Evolutionary conservation across 2,888 invertebrate species (phyloP).

Genomic region (Gnatocerus cornutus): DNA sequence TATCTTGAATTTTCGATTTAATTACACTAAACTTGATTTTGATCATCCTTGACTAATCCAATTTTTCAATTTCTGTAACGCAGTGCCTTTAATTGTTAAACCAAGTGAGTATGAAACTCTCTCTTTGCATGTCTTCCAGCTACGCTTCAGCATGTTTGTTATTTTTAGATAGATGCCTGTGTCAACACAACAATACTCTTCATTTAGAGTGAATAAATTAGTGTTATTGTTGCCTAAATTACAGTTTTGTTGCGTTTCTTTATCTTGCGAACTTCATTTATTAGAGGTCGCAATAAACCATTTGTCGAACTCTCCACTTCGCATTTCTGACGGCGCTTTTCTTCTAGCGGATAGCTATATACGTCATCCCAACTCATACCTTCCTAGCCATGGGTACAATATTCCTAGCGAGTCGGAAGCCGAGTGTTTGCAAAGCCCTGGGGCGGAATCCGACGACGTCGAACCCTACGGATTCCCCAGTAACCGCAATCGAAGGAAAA

Average conservation of each 20-base stretch:
- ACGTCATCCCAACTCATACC: constrained; percentile 88
- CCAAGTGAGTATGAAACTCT: constrained; percentile 69
- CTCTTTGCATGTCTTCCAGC: constrained; percentile 34
- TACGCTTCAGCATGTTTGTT: constrained; percentile 20
- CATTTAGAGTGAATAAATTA: not conserved
- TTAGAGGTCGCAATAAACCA: too few species aligned
- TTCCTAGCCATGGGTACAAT: constrained; percentile 79
- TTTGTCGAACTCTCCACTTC: too few species aligned
- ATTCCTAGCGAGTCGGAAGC: constrained; percentile 80
- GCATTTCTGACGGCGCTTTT: not conserved
- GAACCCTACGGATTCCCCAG: constrained; percentile 73
- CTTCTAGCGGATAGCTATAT: constrained; percentile 78
- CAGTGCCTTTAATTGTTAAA: constrained; percentile 77
- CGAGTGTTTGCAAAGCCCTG: constrained; percentile 71
- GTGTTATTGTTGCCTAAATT: too few species aligned
- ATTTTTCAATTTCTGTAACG: constrained; percentile 60
- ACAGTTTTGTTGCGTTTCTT: too few species aligned
- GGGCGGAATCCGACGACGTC: constrained; percentile 71
- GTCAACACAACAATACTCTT: not conserved
- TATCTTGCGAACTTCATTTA: too few species aligned
- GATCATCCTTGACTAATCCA: constrained; percentile 20
- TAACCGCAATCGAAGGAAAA: constrained; percentile 70
- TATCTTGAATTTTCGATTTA: not conserved
- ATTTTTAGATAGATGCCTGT: constrained; percentile 4
- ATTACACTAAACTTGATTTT: not conserved